Evolutionary conservation across 2,113 vertebrate genomes (phyloP).

Genomic region (Merops nubicus): DNA sequence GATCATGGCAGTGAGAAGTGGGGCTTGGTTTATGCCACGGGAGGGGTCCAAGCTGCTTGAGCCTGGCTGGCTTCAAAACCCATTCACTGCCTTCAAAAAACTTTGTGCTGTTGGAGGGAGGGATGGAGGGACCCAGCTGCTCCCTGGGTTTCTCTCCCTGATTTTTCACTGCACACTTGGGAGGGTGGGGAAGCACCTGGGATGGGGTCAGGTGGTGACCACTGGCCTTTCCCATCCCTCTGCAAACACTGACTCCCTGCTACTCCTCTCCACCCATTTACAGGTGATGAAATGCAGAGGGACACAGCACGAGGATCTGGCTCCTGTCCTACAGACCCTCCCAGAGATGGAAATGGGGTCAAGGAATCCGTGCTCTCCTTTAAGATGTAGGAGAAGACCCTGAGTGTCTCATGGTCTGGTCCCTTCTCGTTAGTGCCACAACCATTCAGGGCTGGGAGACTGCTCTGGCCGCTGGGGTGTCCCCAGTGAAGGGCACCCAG

Average conservation of each 20-base stretch:
- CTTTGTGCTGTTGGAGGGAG: neutral
- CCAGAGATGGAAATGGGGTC: neutral
- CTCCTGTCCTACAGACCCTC: neutral
- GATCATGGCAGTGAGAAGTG: neutral
- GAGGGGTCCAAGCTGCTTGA: neutral
- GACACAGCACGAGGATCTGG: neutral
- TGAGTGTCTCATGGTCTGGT: accelerated
- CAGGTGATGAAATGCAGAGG: neutral
- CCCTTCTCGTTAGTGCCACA: accelerated
- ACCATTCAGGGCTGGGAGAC: neutral
- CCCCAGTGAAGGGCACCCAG: neutral
- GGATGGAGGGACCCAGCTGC: neutral
- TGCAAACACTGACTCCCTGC: neutral
- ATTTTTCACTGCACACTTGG: accelerated
- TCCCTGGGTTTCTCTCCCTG: neutral
- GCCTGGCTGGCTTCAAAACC: neutral
- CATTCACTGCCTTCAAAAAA: neutral
- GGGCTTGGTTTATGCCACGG: neutral
- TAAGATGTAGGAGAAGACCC: neutral
- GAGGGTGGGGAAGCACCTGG: accelerated
- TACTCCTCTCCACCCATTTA: neutral
- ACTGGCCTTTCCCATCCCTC: neutral
- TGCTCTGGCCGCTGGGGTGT: neutral
- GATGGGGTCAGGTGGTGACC: neutral
- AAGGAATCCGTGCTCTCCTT: neutral